Conservation (phyloP, 2,113 vertebrate species). For the Proteles cristata region DNA sequence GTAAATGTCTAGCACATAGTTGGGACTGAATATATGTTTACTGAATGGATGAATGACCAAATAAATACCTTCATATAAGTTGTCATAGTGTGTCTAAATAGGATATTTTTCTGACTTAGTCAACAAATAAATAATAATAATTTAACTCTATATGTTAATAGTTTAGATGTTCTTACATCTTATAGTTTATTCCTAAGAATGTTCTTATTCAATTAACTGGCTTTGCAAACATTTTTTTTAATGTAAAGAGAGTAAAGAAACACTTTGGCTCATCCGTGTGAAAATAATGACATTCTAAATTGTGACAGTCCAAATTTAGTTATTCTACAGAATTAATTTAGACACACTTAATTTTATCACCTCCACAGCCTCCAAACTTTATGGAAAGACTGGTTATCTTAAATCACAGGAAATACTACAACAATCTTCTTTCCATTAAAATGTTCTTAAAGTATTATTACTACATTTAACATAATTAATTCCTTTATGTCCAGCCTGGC, state of each 20-base stretch:
- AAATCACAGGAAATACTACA: constrained; percentile 39
- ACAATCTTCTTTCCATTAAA: constrained; percentile 15
- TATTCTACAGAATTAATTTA: background rate
- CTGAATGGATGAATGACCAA: background rate
- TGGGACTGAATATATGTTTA: background rate
- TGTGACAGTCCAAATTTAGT: background rate
- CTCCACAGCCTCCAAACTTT: background rate
- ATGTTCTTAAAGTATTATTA: background rate
- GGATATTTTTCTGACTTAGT: background rate
- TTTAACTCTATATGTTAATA: background rate
- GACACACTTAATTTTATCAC: background rate
- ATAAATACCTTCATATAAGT: background rate
- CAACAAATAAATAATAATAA: background rate
- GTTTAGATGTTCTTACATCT: background rate
- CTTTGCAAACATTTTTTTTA: background rate
- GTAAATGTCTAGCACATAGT: background rate
- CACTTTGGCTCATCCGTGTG: background rate
- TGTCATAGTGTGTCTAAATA: constrained; percentile 21
- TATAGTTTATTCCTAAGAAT: constrained; percentile 32
- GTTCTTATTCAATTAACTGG: constrained; percentile 34
- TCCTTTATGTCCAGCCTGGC: background rate
- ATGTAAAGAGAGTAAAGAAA: constrained; percentile 10
- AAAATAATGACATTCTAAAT: constrained; percentile 48
- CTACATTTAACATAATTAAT: constrained; percentile 19
- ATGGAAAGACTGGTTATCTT: background rate